Evolutionary conservation across 2,113 vertebrate species (phyloP).

Genomic region (Pampusana beccarii): DNA sequence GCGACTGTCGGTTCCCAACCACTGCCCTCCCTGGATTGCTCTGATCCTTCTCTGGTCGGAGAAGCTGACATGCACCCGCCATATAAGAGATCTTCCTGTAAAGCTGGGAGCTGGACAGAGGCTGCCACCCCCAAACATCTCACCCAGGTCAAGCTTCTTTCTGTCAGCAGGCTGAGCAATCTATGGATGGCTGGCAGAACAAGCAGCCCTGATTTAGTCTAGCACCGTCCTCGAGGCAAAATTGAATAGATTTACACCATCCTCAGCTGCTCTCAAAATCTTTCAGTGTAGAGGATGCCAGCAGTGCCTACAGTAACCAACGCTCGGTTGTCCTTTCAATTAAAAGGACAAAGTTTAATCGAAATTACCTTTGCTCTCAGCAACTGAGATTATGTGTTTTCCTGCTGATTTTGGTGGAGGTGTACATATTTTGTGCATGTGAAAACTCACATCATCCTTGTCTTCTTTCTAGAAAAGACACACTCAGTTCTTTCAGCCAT

Average conservation of each 20-base stretch:
- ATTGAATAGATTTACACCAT: not conserved
- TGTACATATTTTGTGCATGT: not conserved
- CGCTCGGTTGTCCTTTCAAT: not conserved
- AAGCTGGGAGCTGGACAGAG: not conserved
- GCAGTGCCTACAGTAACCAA: rapidly evolving
- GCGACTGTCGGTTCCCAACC: not conserved
- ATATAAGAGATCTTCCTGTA: not conserved
- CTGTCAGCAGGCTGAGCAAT: not conserved
- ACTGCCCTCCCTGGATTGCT: not conserved
- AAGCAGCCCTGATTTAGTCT: not conserved
- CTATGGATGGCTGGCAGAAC: rapidly evolving
- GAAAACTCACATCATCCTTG: not conserved
- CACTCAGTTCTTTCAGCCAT: not conserved
- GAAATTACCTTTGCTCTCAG: not conserved
- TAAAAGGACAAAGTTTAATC: not conserved
- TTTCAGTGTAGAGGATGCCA: not conserved
- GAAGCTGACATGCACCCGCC: not conserved
- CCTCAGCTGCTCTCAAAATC: not conserved
- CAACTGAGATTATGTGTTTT: not conserved
- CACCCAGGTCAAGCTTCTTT: not conserved
- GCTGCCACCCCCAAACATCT: not conserved
- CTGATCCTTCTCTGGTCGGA: not conserved
- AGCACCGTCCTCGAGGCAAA: not conserved
- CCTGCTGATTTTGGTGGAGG: not conserved
- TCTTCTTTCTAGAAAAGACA: not conserved